Base-by-base conservation (phyloP, 2,888 invertebrate species). In the Chrysomela aeneicollis region DNA sequence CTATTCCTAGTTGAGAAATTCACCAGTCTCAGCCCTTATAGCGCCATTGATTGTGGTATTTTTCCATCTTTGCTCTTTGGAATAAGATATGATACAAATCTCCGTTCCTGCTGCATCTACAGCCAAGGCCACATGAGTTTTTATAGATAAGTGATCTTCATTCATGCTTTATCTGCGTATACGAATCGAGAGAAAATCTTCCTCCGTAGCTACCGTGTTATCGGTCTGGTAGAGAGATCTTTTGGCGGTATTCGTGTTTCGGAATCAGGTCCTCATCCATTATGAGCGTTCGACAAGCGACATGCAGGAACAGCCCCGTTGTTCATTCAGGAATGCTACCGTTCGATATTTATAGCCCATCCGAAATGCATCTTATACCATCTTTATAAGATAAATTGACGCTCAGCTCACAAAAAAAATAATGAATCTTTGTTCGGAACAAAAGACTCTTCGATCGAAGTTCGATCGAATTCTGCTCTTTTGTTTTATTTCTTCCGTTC, bases 291-390 rank as follows among this genome's bases (percentile, higher is more conserved):
- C 78, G 78, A 79, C 79, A 77, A 74, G 72, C 72, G 76, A 79
- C 80, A 80, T 77, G 79, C 77, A 78, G 78, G 76, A 78, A 79
- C 78, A 78, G 79, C 68, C 75, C 78, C 75, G 77, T 76, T 77
- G 79, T 75, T 77, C 79, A 78, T 78, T 78, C 73, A 78, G 79
- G 80, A 80, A 80, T 79, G 80, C 78, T 77, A 78, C 76, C 76
- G 73, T 73, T 75, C 76, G 74, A 79, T 79, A 80, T 81, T 81
- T 81, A 81, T 80, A 73, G 75, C 77, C 77, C 72, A 75, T 76
- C 77, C 76, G 73, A 74, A 74, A 76, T 78, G 77, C 77, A 77
- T 78, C 77, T 76, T 75, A 74, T 76, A 74, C 74, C 73, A 77
- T 77, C 76, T 75, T 76, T 76, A 76, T 69, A 73, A 77, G 77